Base-by-base conservation (phyloP, 1,140 invertebrate species). In the Orchesella cincta region DNA sequence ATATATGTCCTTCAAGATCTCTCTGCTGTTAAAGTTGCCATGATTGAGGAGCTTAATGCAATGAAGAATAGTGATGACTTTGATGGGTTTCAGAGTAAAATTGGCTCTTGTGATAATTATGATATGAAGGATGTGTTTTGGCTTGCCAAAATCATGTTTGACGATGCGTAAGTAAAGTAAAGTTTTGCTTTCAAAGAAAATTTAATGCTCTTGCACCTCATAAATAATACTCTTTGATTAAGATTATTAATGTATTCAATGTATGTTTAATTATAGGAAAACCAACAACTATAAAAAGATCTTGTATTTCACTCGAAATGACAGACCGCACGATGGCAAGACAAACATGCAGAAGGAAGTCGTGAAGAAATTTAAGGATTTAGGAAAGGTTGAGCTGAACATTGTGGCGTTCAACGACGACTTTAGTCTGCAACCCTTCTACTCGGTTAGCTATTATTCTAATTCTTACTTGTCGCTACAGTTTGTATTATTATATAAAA, bases 1-100 rank as follows among this genome's bases (percentile, higher is more conserved):
- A 31, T 81, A 0, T 81, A 76, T 46, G n/a, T 76, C 0, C 74
- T 81, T 28, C 80, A 81, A 71, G 73, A 73, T 8, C 74, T 81
- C 29, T 46, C 73, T 18, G 0, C 39, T 14, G 76, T 81, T n/a
- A 81, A 34, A 39, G 75, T 67, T n/a, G 33, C 20, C 18, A 75
- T 54, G 76, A 79, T 81, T 46, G 46, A 72, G 35, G 71, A 81
- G 18, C 62, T 81, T 20, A 33, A 67, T 51, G 16, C 57, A 28
- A 77, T 79, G 18, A 35, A 34, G n/a, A 28, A 46, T 1, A 34
- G 72, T 1, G 29, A 70, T 1, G 76, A 77, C 76, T 73, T 73
- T 0, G 34, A 74, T 67, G 70, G 23, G 2, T 81, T 79, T 52
- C 26, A 73, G 28, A 71, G 77, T 8, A 76, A 67, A 34, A 79